Percentiles rank a stretch among this genome's conserved stretches.
These are phyloP conservation scores for Streptopelia turtur DNA, from an alignment of 2,797 vertebrate genomes.

Conservation along the genomic window DNA sequence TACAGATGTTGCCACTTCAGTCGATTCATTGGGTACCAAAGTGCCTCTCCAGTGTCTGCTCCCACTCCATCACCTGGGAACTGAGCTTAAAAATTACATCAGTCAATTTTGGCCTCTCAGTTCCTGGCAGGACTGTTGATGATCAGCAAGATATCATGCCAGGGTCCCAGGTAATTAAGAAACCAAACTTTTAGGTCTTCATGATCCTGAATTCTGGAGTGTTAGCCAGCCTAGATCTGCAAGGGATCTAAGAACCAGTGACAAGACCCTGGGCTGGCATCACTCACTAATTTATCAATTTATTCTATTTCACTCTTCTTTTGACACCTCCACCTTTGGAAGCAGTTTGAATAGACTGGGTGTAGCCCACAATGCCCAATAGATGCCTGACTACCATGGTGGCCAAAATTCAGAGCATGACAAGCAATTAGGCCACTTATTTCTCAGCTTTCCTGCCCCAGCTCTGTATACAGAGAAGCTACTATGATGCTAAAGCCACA, in stretches of 20 bases:
- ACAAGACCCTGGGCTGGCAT: neutral
- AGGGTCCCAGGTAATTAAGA: neutral
- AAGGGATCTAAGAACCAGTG: neutral
- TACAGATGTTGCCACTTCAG: neutral
- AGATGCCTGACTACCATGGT: neutral
- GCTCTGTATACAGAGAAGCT: neutral
- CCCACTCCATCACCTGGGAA: neutral
- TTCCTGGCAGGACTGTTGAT: neutral
- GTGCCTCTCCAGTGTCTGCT: neutral
- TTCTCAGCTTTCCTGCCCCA: neutral
- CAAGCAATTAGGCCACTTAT: neutral
- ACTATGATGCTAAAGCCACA: neutral
- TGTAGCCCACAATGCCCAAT: neutral
- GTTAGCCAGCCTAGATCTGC: too few relatives aligned
- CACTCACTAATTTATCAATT: neutral
- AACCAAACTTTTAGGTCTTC: too few relatives aligned
- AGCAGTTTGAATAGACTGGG: neutral
- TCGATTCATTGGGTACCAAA: fast-evolving
- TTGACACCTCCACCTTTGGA: neutral
- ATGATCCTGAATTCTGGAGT: too few relatives aligned
- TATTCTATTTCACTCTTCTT: neutral
- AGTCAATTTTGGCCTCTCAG: neutral
- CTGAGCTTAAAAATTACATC: neutral
- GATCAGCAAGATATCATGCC: neutral
- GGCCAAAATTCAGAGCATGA: neutral